Evolutionary conservation across 2,113 vertebrate species (phyloP).

Genomic region (Callorhinus ursinus): DNA sequence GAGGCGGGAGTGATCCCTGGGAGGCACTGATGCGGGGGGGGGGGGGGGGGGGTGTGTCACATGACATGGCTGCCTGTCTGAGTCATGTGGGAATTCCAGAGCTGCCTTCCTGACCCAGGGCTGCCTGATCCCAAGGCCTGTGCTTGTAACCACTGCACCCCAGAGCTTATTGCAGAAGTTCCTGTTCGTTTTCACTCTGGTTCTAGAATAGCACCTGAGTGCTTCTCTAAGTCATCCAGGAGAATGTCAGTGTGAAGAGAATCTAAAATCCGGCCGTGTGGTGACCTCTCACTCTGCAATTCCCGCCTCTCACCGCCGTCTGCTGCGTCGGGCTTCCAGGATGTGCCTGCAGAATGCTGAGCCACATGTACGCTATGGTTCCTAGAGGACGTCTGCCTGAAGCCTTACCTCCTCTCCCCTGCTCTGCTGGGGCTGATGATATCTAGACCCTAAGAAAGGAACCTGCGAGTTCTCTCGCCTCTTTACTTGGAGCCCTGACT

Average conservation of each 20-base stretch:
- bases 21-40: not conserved
- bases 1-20: not conserved
- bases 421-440: not conserved
- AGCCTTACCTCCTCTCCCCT: not conserved
- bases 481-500: not conserved
- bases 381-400: not conserved
- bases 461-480: not conserved
- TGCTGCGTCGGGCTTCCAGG: fast-evolving
- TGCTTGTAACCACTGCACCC: not conserved
- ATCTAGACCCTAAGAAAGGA: not conserved
- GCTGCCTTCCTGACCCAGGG: not conserved
- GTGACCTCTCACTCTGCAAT: not conserved
- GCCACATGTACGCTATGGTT: not conserved
- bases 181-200: not conserved
- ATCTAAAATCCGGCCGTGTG: not conserved
- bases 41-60: too few species aligned
- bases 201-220: not conserved
- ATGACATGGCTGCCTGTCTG: not conserved
- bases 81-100: not conserved
- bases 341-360: not conserved
- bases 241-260: not conserved
- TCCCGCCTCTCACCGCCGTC: not conserved
- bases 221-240: not conserved
- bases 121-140: not conserved
- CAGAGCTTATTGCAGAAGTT: not conserved